A percentile compares a stretch with the other conserved stretches of the same genome.
These are phyloP conservation scores for Antennarius maculatus DNA, from an alignment of 2,797 vertebrate genomes.

Conservation along the genomic window DNA sequence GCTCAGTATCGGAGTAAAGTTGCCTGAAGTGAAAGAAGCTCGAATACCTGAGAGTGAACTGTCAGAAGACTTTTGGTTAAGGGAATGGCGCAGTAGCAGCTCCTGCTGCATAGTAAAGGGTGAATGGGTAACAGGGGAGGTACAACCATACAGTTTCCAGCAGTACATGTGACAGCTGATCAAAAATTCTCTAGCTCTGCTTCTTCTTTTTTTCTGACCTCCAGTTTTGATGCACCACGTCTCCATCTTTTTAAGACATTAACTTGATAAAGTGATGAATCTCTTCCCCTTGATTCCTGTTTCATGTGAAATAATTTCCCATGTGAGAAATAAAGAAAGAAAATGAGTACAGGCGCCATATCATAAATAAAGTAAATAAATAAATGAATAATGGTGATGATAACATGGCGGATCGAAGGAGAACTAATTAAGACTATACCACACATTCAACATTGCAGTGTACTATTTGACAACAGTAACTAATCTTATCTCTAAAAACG, in stretches of 20 bases:
- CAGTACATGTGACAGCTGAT: conserved; percentile 43
- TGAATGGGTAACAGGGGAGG: conserved; percentile 64
- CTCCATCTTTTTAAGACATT: background rate
- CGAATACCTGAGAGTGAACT: conserved; percentile 42
- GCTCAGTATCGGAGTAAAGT: conserved; percentile 33
- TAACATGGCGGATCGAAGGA: conserved; percentile 10
- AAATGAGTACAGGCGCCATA: background rate
- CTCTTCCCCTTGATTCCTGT: background rate
- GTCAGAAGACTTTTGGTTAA: conserved; percentile 49
- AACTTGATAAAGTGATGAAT: conserved; percentile 12
- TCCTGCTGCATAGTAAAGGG: conserved; percentile 42
- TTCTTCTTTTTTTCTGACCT: conserved; percentile 47
- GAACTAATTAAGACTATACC: conserved; percentile 23
- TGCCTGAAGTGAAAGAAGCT: conserved; percentile 45
- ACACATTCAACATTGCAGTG: conserved; percentile 30
- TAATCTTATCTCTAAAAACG: conserved; percentile 36
- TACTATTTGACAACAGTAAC: conserved; percentile 6
- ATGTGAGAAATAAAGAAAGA: background rate
- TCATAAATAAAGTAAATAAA: conserved; percentile 10
- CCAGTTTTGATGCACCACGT: background rate
- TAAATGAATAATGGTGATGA: background rate
- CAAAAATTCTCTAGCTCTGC: conserved; percentile 40
- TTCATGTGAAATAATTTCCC: conserved; percentile 4
- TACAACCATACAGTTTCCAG: conserved; percentile 48
- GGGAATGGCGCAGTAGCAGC: conserved; percentile 35